Percentiles rank a stretch among this genome's conserved stretches.
Evolutionary conservation across 2,113 vertebrate genomes (phyloP).

Genomic region (Penelope pileata): DNA sequence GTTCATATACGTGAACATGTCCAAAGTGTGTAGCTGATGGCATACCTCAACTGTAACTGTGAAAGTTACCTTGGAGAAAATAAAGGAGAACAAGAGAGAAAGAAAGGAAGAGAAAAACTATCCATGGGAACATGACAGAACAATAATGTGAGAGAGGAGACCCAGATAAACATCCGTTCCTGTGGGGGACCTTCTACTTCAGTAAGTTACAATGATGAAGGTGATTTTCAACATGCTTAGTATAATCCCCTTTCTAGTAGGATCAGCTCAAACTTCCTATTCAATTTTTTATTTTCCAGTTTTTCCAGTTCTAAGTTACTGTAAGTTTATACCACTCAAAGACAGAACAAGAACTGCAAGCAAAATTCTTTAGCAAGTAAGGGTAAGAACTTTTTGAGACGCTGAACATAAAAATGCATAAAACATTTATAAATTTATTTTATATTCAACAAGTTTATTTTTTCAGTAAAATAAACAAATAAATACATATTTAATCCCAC

Average conservation of each 20-base stretch:
- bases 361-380: background rate
- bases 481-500: background rate
- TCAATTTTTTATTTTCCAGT: too few relatives aligned
- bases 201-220: background rate
- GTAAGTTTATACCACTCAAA: background rate
- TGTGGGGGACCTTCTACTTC: background rate
- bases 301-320: background rate
- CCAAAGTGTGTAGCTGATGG: background rate
- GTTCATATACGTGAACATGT: background rate
- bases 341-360: background rate
- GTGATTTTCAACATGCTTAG: too few relatives aligned
- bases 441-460: background rate
- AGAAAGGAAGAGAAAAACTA: background rate
- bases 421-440: background rate
- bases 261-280: too few relatives aligned
- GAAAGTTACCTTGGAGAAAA: background rate
- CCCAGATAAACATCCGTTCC: accelerated
- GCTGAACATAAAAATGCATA: background rate
- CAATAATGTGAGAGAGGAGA: background rate
- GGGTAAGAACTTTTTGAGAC: background rate
- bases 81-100: background rate
- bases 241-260: too few relatives aligned
- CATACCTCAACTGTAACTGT: background rate
- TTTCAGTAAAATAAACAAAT: background rate
- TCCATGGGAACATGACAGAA: background rate